Percentiles rank a stretch among this genome's conserved stretches.
These are phyloP conservation scores for Eriocheir sinensis DNA, from an alignment of 1,140 invertebrate species.

Conservation along the genomic window DNA sequence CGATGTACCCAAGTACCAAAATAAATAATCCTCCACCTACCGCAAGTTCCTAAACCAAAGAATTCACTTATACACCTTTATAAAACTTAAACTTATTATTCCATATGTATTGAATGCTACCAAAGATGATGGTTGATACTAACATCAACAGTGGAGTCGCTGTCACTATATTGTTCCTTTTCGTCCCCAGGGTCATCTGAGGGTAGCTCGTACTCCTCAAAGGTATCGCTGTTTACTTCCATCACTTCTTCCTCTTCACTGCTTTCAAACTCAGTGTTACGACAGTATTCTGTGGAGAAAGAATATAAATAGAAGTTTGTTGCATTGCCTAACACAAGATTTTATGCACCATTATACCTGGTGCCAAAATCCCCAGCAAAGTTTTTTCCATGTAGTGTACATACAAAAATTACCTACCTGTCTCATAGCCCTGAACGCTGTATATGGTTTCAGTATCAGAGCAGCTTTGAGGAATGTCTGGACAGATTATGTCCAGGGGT, in stretches of 20 bases:
- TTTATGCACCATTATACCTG: too few relatives aligned
- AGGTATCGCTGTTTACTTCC: constrained; percentile 25
- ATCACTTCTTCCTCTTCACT: constrained; percentile 47
- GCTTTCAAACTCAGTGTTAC: constrained; percentile 64
- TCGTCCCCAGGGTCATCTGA: constrained; percentile 56
- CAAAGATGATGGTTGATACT: background rate
- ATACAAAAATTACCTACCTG: constrained; percentile 47
- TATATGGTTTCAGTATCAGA: constrained; percentile 63
- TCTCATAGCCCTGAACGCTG: constrained; percentile 66
- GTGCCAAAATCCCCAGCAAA: too few relatives aligned
- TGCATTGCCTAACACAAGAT: too few relatives aligned
- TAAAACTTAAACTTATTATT: too few relatives aligned
- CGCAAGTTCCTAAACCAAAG: too few relatives aligned
- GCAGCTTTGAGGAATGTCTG: constrained; percentile 57
- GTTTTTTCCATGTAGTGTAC: too few relatives aligned
- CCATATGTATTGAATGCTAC: background rate
- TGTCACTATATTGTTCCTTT: constrained; percentile 48
- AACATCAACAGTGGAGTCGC: constrained; percentile 69
- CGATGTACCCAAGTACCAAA: too few relatives aligned
- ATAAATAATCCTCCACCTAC: too few relatives aligned
- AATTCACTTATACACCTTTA: too few relatives aligned
- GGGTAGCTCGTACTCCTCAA: constrained; percentile 66
- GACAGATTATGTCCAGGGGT: background rate
- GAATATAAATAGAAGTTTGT: background rate
- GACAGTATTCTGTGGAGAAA: constrained; percentile 50